Evolutionary conservation across 2,888 invertebrate species (phyloP), one percentile per base, ranked within the genome.

Genomic region (Anticlea derivata): DNA sequence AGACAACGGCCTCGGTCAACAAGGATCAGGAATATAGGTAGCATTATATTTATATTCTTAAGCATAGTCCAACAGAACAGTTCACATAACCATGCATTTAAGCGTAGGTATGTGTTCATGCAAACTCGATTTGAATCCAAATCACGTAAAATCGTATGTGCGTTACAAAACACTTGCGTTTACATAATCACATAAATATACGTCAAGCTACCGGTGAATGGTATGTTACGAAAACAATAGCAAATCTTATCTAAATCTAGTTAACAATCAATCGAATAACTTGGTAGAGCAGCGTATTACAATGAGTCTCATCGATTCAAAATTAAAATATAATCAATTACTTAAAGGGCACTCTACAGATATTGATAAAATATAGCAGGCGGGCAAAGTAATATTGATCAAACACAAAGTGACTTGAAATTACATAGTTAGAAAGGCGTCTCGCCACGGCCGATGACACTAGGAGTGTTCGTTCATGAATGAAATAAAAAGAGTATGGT

Each of bases 401-500:
- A 37, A 38, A 23, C 27, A 45, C 40, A 40, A 35, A 41, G 27
- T 22, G 13, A 29, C 13, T 24, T 43, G 11, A 43, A 50, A 59
- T 59, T 49, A n/a, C n/a, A n/a, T n/a, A 50, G 51, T 55, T 55
- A 46, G 60, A 61, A 61, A 58, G 58, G 61, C 53, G 58, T 13
- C 54, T 47, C 29, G 30, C 44, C 60, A 66, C 67, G 76, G 73
- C 65, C 73, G 75, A 77, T 78, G 80, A 76, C 78, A 78, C 70
- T 75, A 73, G 70, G 70, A 72, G 66, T 70, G 68, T 57, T 73
- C 54, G 56, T 60, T 60, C 58, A 72, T 70, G 70, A 73, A 74
- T 73, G 68, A 65, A 78, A 81, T 68, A 80, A 78, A 83, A 80
- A 78, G 69, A 75, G 65, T 64, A 60, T 52, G 63, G 62, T 64